phyloP scores from a whole-genome alignment of 2,113 vertebrate species.

The Ellobius talpinus region DNA sequence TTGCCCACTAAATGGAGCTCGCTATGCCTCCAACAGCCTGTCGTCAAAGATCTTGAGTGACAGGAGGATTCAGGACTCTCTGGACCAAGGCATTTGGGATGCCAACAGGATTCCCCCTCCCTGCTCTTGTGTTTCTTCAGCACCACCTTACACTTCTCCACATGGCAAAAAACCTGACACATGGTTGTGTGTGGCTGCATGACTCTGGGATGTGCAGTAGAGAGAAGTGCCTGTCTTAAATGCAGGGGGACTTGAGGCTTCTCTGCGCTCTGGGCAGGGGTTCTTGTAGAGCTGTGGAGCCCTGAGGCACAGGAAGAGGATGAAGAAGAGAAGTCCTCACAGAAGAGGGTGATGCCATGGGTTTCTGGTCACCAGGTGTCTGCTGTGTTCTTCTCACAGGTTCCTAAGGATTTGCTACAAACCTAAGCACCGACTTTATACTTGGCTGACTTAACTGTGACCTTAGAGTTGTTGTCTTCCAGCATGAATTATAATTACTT shows the following conservation, averaged over 20 bases:
- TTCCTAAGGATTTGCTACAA: neutral
- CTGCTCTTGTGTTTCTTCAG: neutral
- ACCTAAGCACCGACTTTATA: neutral
- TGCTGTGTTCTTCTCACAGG: neutral
- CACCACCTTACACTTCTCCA: neutral
- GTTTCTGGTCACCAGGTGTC: neutral
- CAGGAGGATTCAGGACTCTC: neutral
- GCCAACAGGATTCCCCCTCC: neutral
- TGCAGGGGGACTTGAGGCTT: neutral
- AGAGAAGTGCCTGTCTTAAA: neutral
- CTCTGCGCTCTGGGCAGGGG: rapidly evolving
- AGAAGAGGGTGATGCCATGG: neutral
- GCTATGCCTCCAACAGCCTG: neutral
- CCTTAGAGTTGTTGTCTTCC: neutral
- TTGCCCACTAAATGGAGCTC: too few species aligned
- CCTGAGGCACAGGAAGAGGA: neutral
- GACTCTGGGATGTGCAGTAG: neutral
- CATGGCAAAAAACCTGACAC: neutral
- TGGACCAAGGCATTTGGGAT: neutral
- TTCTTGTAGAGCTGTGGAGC: neutral
- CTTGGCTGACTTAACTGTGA: constrained; percentile 50
- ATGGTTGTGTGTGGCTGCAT: neutral
- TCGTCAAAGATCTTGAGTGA: neutral
- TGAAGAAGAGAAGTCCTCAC: neutral
- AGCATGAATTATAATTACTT: constrained; percentile 43